A percentile compares a stretch with the other conserved stretches of the same genome.
phyloP scores from a whole-genome alignment of 2,113 vertebrate genomes.

The Corythoichthys haematopterus region DNA sequence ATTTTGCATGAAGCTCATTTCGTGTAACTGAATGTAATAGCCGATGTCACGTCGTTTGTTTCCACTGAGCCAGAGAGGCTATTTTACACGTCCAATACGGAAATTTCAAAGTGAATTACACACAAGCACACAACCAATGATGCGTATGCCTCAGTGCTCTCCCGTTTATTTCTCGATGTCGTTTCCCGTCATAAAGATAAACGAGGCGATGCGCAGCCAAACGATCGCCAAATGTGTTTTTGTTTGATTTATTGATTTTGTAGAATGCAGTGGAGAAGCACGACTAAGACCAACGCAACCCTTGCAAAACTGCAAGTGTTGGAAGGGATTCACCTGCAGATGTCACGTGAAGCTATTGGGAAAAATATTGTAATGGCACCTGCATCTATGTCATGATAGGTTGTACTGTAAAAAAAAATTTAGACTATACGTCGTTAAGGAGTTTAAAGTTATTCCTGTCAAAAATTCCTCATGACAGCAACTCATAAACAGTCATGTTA shows the following conservation, averaged over 20 bases:
- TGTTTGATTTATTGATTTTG: neutral
- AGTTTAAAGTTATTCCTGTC: no score
- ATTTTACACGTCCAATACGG: neutral
- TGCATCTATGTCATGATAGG: no score
- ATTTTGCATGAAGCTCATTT: neutral
- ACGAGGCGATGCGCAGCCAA: neutral
- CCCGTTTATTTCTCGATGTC: neutral
- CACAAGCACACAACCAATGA: neutral
- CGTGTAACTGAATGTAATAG: neutral
- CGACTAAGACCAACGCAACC: neutral
- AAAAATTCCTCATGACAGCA: no score
- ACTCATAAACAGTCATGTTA: no score
- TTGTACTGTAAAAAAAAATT: no score
- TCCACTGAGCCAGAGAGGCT: neutral
- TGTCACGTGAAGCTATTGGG: neutral
- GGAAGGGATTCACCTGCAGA: neutral
- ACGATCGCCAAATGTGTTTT: neutral
- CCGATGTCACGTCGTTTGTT: neutral
- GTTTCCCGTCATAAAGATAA: neutral
- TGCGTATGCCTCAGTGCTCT: neutral
- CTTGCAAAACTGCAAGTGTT: neutral
- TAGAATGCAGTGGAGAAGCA: neutral
- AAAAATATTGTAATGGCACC: no score
- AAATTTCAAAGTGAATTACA: neutral
- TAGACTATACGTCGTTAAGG: no score